Percentiles rank a stretch among this genome's conserved stretches.
Conservation (phyloP, 2,113 vertebrate genomes). For the Ia io region DNA sequence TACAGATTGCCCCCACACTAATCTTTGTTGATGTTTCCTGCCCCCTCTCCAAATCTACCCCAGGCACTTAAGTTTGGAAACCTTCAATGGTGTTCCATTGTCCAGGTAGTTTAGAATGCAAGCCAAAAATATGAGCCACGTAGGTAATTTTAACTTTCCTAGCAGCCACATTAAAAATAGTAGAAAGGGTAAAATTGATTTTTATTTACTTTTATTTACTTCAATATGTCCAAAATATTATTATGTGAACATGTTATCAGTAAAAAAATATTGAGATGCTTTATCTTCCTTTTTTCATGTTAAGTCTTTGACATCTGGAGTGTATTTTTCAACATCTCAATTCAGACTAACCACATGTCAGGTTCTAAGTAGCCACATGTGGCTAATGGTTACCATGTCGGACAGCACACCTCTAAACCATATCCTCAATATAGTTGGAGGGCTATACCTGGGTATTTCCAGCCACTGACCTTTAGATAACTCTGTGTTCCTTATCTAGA, state of each 20-base stretch:
- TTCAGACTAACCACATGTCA: neutral
- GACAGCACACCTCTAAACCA: neutral
- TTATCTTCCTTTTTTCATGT: neutral
- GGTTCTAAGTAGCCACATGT: neutral
- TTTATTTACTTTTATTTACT: conserved; percentile 36
- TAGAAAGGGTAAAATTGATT: conserved; percentile 29
- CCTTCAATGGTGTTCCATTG: neutral
- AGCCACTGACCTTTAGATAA: neutral
- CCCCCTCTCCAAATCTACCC: neutral
- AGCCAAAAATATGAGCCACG: conserved; percentile 8
- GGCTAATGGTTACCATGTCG: neutral
- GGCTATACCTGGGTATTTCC: neutral
- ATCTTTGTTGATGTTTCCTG: conserved; percentile 31
- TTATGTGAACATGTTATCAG: neutral
- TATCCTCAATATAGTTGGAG: neutral
- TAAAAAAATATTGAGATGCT: neutral
- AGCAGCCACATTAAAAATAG: conserved; percentile 33
- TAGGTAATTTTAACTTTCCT: conserved; percentile 18
- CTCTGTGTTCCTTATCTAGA: neutral
- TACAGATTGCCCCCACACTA: neutral
- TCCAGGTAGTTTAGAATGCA: conserved; percentile 6
- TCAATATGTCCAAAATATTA: neutral
- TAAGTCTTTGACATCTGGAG: conserved; percentile 20
- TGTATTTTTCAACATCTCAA: conserved; percentile 15
- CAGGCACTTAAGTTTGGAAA: conserved; percentile 33